Conservation (phyloP, 2,113 vertebrate species). For the Probosciger aterrimus region DNA sequence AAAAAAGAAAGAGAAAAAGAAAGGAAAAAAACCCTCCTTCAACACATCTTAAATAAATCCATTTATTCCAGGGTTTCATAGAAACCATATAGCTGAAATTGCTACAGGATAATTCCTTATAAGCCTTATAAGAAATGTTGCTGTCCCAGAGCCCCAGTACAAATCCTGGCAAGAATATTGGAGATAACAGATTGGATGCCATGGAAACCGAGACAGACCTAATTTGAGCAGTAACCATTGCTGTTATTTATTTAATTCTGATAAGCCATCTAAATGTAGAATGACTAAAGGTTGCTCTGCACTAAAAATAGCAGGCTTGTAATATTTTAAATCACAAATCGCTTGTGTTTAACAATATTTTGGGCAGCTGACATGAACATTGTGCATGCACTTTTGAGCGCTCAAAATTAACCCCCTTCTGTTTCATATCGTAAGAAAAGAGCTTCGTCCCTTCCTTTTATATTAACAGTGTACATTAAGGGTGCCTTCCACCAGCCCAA, state of each 20-base stretch:
- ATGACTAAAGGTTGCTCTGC: constrained; percentile 40
- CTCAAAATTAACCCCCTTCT: neutral
- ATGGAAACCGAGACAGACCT: constrained; percentile 76
- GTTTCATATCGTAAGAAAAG: neutral
- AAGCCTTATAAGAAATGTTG: constrained; percentile 57
- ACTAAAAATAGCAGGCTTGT: constrained; percentile 71
- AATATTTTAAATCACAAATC: constrained; percentile 61
- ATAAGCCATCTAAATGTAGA: constrained; percentile 67
- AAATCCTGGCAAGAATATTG: constrained; percentile 64
- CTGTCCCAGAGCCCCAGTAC: constrained; percentile 58
- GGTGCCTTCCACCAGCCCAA: neutral
- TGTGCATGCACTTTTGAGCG: neutral
- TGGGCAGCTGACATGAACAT: constrained; percentile 23
- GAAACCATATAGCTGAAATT: constrained; percentile 49
- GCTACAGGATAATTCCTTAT: constrained; percentile 58
- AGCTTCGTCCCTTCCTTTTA: neutral
- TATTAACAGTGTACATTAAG: accelerated
- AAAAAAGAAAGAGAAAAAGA: neutral
- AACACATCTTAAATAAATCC: constrained; percentile 34
- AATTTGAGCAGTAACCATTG: constrained; percentile 67
- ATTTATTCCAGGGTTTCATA: constrained; percentile 51
- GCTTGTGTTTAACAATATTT: constrained; percentile 62
- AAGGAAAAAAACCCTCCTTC: neutral
- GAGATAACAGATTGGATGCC: constrained; percentile 72
- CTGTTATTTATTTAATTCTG: constrained; percentile 73